Percentiles rank a stretch among this genome's conserved stretches.
These are phyloP conservation scores for Cottus gobio DNA, from an alignment of 2,113 vertebrate genomes.

Conservation along the genomic window DNA sequence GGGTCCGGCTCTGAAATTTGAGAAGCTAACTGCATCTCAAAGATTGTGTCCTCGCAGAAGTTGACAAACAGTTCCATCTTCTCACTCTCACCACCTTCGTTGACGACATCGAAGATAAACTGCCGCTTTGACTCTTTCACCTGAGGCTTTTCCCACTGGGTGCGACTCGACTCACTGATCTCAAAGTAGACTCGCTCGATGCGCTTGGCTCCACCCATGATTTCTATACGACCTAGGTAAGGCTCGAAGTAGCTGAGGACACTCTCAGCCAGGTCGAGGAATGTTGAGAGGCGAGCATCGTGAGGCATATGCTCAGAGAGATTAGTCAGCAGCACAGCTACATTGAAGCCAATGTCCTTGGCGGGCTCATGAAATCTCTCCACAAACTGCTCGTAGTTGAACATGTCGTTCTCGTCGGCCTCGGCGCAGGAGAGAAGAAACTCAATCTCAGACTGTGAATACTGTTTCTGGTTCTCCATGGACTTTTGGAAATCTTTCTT, in stretches of 20 bases:
- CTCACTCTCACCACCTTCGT: slow-evolving; percentile 98
- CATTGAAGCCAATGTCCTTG: slow-evolving; percentile 98
- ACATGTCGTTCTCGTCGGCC: slow-evolving; percentile 97
- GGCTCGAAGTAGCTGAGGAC: slow-evolving; percentile 98
- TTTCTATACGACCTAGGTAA: slow-evolving; percentile 95
- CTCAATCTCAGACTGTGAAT: slow-evolving; percentile 94
- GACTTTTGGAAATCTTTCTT: slow-evolving; percentile 99
- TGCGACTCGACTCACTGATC: slow-evolving; percentile 96
- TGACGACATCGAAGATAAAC: slow-evolving; percentile 99
- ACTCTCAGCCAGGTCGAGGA: slow-evolving; percentile 93
- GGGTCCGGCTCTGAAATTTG: slow-evolving; percentile 95
- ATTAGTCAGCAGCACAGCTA: slow-evolving; percentile 94
- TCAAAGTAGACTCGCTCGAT: slow-evolving; percentile 98
- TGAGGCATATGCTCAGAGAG: slow-evolving; percentile 98
- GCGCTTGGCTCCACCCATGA: slow-evolving; percentile 97
- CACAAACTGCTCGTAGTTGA: slow-evolving; percentile 96
- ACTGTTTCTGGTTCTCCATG: slow-evolving; percentile 99
- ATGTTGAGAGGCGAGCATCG: slow-evolving; percentile 91
- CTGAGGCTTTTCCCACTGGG: slow-evolving; percentile 98
- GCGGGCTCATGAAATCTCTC: slow-evolving; percentile 96
- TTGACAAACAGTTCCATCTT: slow-evolving; percentile 99
- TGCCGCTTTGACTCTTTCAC: slow-evolving; percentile 98
- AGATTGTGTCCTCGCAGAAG: slow-evolving; percentile 98
- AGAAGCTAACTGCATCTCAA: slow-evolving; percentile 98
- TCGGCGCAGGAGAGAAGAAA: slow-evolving; percentile 96